phyloP scores from a whole-genome alignment of 2,888 invertebrate genomes.

The Adela reaumurella region DNA sequence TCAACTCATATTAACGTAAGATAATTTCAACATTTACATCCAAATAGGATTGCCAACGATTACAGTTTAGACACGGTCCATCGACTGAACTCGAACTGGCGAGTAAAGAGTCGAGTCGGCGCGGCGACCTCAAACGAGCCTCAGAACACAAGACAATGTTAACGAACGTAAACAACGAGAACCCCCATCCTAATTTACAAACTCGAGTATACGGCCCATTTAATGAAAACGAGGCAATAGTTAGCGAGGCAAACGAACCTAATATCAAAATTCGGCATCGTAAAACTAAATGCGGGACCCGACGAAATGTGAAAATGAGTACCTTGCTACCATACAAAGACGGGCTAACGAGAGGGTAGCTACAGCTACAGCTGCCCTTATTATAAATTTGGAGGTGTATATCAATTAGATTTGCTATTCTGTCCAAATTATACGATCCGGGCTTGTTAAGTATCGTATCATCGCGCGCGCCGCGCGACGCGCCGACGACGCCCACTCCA shows the following conservation, averaged over 20 bases:
- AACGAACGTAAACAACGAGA: no score
- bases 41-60: no score
- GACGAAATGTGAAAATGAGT: slow-evolving; percentile 39
- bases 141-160: no score
- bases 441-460: slow-evolving; percentile 25
- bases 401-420: slow-evolving; percentile 12
- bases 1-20: no score
- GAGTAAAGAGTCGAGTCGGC: no score
- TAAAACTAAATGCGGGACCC: slow-evolving; percentile 23
- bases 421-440: slow-evolving; percentile 37
- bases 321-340: slow-evolving; percentile 17
- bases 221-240: slow-evolving; percentile 17
- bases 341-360: background rate
- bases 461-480: background rate
- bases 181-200: slow-evolving; percentile 29
- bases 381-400: slow-evolving; percentile 20
- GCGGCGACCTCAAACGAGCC: no score
- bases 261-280: slow-evolving; percentile 17
- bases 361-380: slow-evolving; percentile 37
- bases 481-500: slow-evolving; percentile 1
- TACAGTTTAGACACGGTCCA: no score
- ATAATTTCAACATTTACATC: no score
- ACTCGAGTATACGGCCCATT: slow-evolving; percentile 30
- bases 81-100: no score
- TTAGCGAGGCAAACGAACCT: slow-evolving; percentile 13